A percentile compares a stretch with the other conserved stretches of the same genome.
Conservation (phyloP, 2,797 vertebrate genomes). For the Tinamus major region DNA sequence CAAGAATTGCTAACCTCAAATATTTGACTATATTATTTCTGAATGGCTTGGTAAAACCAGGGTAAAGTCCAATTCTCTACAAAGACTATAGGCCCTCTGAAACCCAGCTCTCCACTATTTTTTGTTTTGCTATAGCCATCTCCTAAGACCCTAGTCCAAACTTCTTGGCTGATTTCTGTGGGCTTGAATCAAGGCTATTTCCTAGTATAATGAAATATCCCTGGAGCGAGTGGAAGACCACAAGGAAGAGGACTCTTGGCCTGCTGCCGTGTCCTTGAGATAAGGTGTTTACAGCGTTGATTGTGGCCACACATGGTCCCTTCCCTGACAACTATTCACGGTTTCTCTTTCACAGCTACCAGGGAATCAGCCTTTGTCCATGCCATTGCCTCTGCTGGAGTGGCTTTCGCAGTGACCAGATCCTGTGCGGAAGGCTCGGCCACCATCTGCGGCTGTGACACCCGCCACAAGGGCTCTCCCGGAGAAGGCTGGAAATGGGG, state of each 20-base stretch:
- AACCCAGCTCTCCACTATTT: neutral
- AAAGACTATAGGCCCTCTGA: accelerated
- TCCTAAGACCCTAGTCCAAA: neutral
- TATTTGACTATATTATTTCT: no score
- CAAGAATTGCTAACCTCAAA: no score
- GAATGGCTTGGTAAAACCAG: no score
- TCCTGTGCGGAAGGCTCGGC: constrained; percentile 94
- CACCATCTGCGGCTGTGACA: constrained; percentile 95
- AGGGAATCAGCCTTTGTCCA: constrained; percentile 97
- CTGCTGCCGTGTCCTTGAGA: neutral
- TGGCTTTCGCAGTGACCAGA: constrained; percentile 95
- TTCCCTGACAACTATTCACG: neutral
- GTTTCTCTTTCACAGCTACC: constrained; percentile 83
- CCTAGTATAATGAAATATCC: neutral
- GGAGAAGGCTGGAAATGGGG: constrained; percentile 99
- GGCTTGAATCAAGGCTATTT: constrained; percentile 13
- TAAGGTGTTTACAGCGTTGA: neutral
- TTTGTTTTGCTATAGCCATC: neutral
- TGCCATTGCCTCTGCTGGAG: constrained; percentile 94
- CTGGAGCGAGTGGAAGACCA: constrained; percentile 13
- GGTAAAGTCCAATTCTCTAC: neutral
- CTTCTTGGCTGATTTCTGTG: neutral
- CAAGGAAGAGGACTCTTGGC: neutral
- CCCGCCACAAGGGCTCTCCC: constrained; percentile 90
- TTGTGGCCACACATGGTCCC: neutral